Evolutionary conservation across 2,888 invertebrate genomes (phyloP), one percentile per base, ranked within the genome.

Genomic region (Galeruca laticollis): DNA sequence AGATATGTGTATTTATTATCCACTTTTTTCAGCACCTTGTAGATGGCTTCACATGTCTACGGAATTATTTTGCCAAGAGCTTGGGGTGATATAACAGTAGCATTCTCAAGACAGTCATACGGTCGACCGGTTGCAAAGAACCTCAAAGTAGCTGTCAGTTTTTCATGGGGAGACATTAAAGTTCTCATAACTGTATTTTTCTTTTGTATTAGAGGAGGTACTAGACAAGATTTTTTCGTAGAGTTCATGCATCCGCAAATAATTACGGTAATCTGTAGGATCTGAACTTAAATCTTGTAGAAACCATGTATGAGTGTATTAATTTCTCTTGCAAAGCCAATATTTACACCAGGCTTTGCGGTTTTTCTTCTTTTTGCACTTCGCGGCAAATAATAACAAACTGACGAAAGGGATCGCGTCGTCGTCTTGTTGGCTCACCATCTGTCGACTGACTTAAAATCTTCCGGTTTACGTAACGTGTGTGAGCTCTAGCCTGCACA

Each of bases 81-180:
- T 74, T 79, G 79, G 56, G 77, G 71, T 57, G 78, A 79, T 57
- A 80, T 81, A 26, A 73, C 73, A 20, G 76, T 75, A 57, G 77
- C 71, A 73, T 73, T 79, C 69, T 80, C 76, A 18, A 79, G 72
- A 64, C 74, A 71, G 72, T 81, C 75, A 66, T 75, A 80, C 31
- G 68, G 75, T 37, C 75, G 73, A 37, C 79, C 77, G 60, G 76
- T 76, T 26, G 72, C 75, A 60, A 76, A 64, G 72, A 75, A 77
- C 72, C 77, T 68, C 51, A 78, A 71, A 21, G 76, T 76, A 35
- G 76, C 75, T 60, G 72, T 62, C 40, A 77, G 69, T 62, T 76
- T 69, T 62, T 74, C 77, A 61, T 77, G 74, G 18, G 73, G 69
- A 31, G 71, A 62, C 52, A 78, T 76, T 15, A 73, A 71, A 69